Evolutionary conservation across 2,797 vertebrate genomes (phyloP), one percentile per base, ranked within the genome.

Genomic region (Syncerus caffer): DNA sequence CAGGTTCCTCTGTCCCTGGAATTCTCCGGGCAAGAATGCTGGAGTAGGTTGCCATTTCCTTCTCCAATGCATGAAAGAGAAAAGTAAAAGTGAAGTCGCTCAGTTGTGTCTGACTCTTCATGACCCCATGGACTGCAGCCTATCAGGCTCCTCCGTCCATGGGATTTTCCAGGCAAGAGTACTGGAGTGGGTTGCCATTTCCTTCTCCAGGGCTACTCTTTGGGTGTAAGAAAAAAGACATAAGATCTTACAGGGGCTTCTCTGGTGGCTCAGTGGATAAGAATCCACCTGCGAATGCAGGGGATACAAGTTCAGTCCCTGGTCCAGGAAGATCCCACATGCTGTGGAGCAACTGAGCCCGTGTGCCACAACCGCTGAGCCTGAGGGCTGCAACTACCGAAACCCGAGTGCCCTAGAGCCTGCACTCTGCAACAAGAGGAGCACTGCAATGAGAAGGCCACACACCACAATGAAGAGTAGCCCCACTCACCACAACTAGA

Each of bases 91-190:
- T 23, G n/a, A 5, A 71, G 67, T 71, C 5, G 25, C 5, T 21
- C 34, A 2, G 25, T 38, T 0, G 1, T 71, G 34, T 71, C 19
- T 0, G 2, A 71, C 34, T 71, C 34, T 71, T 38, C 5, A 0
- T 6, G 34, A 74, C 67, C 11, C 67, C 67, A 25, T 25, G 11
- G 21, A 25, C 11, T 3, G 19, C 0, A 23, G 21, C 67, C 19
- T 7, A 13, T 11, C 6, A 25, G 34, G 67, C 67, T 74, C 12
- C 67, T 25, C 34, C 0, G 0, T 74, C 67, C 67, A 2, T 38
- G 64, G 64, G 64, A 71, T 21, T 21, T 12, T 71, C 64, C 64
- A 71, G n/a, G 64, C n/a, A 71, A 38, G 64, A 12, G 10, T 38
- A 1, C 64, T 71, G n/a, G 64, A 71, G n/a, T 38, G 10, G 64